Conservation (phyloP, 23 tunicate genomes). For the Aplidium turbinatum region DNA sequence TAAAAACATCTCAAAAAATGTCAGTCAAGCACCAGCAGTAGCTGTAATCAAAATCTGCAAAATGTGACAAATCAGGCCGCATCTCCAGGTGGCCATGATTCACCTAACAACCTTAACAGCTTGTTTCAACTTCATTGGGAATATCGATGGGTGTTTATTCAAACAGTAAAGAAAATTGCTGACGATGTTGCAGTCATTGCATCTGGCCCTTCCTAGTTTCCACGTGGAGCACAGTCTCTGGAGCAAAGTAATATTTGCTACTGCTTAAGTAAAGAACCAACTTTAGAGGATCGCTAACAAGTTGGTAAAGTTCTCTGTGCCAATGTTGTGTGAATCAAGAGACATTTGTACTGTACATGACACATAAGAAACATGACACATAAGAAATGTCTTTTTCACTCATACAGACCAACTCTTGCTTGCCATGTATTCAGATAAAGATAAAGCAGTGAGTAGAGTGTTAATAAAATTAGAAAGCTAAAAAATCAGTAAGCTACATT, state of each 20-base stretch:
- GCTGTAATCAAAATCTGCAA: no score
- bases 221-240: not conserved
- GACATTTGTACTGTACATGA: not conserved
- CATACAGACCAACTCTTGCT: not conserved
- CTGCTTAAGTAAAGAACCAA: not conserved
- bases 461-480: not conserved
- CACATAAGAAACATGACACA: not conserved
- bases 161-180: no score
- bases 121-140: no score
- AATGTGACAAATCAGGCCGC: no score
- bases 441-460: not conserved
- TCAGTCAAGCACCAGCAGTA: no score
- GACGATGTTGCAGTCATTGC: no score
- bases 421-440: not conserved
- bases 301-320: slow-evolving; percentile 3
- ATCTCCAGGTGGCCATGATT: no score
- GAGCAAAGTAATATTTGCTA: not conserved
- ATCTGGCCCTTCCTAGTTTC: no score
- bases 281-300: slow-evolving; percentile 2
- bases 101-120: no score
- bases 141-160: no score
- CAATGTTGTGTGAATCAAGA: not conserved
- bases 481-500: not conserved
- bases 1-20: no score
- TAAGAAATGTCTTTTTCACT: not conserved